Base-by-base conservation (phyloP, 2,888 invertebrate species). In the Pelosia muscerda region DNA sequence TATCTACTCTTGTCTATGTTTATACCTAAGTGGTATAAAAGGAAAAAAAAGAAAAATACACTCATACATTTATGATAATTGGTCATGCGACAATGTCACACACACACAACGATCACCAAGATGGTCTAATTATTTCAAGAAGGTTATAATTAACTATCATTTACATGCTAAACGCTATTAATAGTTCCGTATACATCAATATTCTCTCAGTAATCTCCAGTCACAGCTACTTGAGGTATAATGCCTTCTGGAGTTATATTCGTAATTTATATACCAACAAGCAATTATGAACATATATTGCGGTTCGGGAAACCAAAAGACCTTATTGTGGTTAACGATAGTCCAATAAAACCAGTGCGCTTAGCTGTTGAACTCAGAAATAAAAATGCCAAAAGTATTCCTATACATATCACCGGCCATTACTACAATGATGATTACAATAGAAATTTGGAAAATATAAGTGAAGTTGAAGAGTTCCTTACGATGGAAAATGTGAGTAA, bases 221-320 rank as follows among this genome's bases (percentile, higher is more conserved):
- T 28, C 15, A 28, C 25, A 26, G 11, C 8, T 6, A 2, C 11
- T 63, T 25, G 31, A 31, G 13, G 63, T 56, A 72, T 63, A 26
- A 96, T 96, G 96, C 95, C 96, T 65, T 85, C 91, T 5, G 96
- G 97, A 75, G 97, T 97, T 9, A 95, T 97, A 72, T 97, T 97
- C 84, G 87, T 97, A 68, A 95, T 97, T 71, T 96, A 96, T 82
- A 96, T 97, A 79, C 97, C 97, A 11, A 96, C 97, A 70, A 95
- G 96, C 66, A 96, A 96, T 84, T 96, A 96, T 81, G 97, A 97
- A 87, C 96, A 96, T 81, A 94, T 95, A 56, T 77, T 96, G 23
- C 91, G 94, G 65, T 95, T 95, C 72, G 96, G 96, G 0, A 93
- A 91, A 76, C 90, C 93, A 0, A 92, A 86, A 71, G 89, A 90